Base-by-base conservation (phyloP, 2,113 vertebrate genomes). In the Tauraco erythrolophus region DNA sequence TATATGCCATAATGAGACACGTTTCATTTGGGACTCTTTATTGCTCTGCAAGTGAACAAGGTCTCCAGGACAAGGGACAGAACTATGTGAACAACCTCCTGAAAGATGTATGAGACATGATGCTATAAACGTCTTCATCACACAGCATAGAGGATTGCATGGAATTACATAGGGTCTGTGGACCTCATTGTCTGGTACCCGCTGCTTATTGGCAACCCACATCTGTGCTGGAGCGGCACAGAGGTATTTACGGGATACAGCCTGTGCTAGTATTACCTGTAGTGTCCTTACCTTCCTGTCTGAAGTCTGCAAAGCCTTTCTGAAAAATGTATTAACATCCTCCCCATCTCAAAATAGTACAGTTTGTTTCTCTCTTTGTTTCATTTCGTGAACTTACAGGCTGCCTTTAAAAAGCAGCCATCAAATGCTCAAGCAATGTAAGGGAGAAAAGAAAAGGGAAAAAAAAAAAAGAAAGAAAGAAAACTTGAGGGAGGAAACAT, bases 361-460 rank as follows among this genome's bases (percentile, higher is more conserved):
- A 10, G 7, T 53, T 90, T 79, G 22, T 50, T 91, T 71, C 65
- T 88, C 39, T 45, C 27, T 17, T 88, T 82, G 51, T 78, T 88
- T 82, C 9, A 46, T 79, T 95, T 74, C 46, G 35, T 24, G 41
- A 70, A 60, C 37, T 69, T 88, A 61, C 9, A 91, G 54, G 19
- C 76, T 95, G 50, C 46, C 37, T 76, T 58, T 88, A 58, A 70
- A 90, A 88, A 76, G 23, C 33, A 76, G 66, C 17, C 45, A 88
- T 68, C 30, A 76, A 93, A 85, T 23, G 75, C 13, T 51, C 30
- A 43, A 79, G 56, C 14, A 58, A n/a, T 41, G 58, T 35, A 66
- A 68, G 7, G 10, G 6, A 66, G 11, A 28, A 66, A 41, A 72
- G 1, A 2, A 0, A 3, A 18, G 27, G 16, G 6, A 21, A 4